Percentiles rank a stretch among this genome's conserved stretches.
Evolutionary conservation across 2,888 invertebrate genomes (phyloP).

Genomic region (Boloria euphrosyne): DNA sequence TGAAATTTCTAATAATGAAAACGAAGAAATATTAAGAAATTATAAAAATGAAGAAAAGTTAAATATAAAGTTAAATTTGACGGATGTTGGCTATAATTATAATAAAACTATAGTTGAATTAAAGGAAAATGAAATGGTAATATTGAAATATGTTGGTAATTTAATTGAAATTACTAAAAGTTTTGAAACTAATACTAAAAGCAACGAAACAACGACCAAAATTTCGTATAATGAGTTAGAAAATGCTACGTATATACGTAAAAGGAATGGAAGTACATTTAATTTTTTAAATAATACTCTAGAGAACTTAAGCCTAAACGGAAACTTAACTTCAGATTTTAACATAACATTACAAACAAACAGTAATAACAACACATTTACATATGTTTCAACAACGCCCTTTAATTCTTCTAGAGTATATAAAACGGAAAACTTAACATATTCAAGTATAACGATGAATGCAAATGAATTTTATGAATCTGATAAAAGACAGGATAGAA

Average conservation of each 20-base stretch:
- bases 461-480: not conserved
- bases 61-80: not conserved
- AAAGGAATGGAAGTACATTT: too few relatives aligned
- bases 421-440: too few relatives aligned
- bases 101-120: slow-evolving; percentile 5
- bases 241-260: not conserved
- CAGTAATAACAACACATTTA: too few relatives aligned
- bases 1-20: slow-evolving; percentile 46
- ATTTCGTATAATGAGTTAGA: not conserved
- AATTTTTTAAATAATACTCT: too few relatives aligned
- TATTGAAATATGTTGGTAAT: not conserved
- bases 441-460: not conserved
- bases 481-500: not conserved
- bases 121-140: slow-evolving; percentile 8
- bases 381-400: too few relatives aligned
- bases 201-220: not conserved
- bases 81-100: not conserved
- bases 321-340: too few relatives aligned
- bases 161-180: slow-evolving; percentile 1
- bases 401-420: too few relatives aligned
- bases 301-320: too few relatives aligned
- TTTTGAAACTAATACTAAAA: not conserved
- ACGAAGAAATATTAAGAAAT: slow-evolving; percentile 16
- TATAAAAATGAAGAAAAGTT: not conserved
- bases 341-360: too few relatives aligned